phyloP scores from a whole-genome alignment of 2,888 invertebrate genomes.

The Physocephala rufipes region DNA sequence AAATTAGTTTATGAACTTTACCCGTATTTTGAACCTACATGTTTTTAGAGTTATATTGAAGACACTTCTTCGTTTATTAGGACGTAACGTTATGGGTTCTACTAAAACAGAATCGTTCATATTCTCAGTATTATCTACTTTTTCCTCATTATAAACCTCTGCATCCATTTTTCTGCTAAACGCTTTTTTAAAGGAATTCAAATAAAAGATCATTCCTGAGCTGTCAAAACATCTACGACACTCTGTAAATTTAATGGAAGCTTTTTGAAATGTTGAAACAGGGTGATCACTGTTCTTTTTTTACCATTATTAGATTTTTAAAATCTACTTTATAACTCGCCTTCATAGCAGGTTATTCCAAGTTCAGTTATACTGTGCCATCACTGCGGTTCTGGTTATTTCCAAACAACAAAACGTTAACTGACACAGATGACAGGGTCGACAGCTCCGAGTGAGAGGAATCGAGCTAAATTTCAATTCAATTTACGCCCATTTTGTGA shows the following conservation, averaged over 20 bases:
- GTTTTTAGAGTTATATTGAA: conserved; percentile 50
- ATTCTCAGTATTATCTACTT: conserved; percentile 46
- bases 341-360: no score
- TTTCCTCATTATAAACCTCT: conserved; percentile 44
- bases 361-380: no score
- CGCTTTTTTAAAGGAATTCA: not conserved
- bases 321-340: no score
- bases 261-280: not conserved
- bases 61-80: conserved; percentile 46
- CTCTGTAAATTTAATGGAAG: no score
- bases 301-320: no score
- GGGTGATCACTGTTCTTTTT: no score
- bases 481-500: no score
- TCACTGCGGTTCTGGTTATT: no score
- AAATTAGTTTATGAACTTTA: not conserved
- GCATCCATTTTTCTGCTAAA: not conserved
- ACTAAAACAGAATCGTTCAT: conserved; percentile 31
- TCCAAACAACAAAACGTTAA: no score
- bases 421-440: no score
- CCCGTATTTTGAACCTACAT: conserved; percentile 44
- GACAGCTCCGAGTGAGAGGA: no score
- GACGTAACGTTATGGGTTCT: conserved; percentile 7
- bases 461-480: no score
- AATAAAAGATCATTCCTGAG: not conserved
- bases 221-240: not conserved